phyloP scores from a whole-genome alignment of 2,113 vertebrate species.

The Ameiurus melas region DNA sequence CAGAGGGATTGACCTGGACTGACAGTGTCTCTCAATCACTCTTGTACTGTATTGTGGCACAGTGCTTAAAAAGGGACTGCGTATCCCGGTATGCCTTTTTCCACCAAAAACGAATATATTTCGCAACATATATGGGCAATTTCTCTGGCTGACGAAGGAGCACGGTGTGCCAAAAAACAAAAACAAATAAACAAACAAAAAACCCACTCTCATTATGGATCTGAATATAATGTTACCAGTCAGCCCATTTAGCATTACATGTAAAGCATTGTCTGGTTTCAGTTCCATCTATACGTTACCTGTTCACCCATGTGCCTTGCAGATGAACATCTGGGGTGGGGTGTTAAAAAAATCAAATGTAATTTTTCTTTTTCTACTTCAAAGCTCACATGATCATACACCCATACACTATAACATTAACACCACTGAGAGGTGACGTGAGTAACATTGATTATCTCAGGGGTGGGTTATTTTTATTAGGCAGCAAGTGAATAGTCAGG shows the following conservation, averaged over 20 bases:
- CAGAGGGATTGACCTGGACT: slow-evolving; percentile 18
- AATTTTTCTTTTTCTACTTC: background rate
- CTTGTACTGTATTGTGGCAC: background rate
- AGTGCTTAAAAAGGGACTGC: slow-evolving; percentile 24
- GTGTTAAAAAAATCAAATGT: too few species aligned
- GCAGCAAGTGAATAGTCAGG: too few species aligned
- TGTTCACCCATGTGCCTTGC: background rate
- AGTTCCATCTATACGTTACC: too few species aligned
- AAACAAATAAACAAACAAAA: too few species aligned
- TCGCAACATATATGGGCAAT: background rate
- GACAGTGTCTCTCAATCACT: background rate
- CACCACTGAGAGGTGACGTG: too few species aligned
- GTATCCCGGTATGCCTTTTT: background rate
- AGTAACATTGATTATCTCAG: too few species aligned
- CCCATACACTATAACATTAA: too few species aligned
- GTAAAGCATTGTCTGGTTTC: too few species aligned
- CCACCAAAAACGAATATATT: background rate
- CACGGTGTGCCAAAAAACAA: background rate
- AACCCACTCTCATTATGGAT: background rate
- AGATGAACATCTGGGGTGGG: too few species aligned
- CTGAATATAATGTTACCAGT: too few species aligned
- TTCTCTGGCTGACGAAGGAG: background rate
- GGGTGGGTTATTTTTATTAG: too few species aligned
- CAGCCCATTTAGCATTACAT: too few species aligned
- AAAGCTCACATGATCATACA: background rate